A percentile compares a stretch with the other conserved stretches of the same genome.
Conservation (phyloP, 1,140 invertebrate species). For the Lutraria rhynchaena region DNA sequence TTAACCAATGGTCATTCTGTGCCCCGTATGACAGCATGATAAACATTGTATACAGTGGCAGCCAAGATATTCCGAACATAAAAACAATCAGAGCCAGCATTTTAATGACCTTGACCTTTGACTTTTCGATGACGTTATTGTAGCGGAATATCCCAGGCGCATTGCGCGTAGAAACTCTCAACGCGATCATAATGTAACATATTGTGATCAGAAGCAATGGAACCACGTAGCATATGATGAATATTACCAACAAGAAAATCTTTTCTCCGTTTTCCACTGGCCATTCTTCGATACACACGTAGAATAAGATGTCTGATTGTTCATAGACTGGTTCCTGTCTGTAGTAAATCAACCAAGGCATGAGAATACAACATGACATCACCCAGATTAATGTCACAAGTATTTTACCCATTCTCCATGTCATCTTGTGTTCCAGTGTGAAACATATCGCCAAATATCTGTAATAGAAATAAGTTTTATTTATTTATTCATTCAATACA, state of each 20-base stretch:
- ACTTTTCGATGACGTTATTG: constrained; percentile 77
- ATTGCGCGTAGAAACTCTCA: constrained; percentile 92
- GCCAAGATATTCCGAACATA: constrained; percentile 96
- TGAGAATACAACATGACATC: constrained; percentile 90
- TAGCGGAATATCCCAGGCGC: constrained; percentile 87
- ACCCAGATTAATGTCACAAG: constrained; percentile 97
- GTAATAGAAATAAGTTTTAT: too few relatives aligned
- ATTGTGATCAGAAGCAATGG: constrained; percentile 95
- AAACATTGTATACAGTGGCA: constrained; percentile 90
- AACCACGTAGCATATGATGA: constrained; percentile 95
- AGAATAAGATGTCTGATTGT: constrained; percentile 49
- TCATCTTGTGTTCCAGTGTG: constrained; percentile 95
- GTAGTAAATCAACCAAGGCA: constrained; percentile 95
- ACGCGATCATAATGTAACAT: constrained; percentile 96
- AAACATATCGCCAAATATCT: constrained; percentile 98
- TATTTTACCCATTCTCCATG: constrained; percentile 90
- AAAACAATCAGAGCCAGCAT: constrained; percentile 98
- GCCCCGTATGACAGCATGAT: constrained; percentile 65
- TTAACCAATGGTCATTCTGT: not conserved
- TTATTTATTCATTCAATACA: too few relatives aligned
- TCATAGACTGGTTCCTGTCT: constrained; percentile 76
- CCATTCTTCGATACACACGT: constrained; percentile 69
- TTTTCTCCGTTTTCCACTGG: constrained; percentile 86
- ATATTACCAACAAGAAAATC: constrained; percentile 93
- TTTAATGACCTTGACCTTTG: constrained; percentile 89